phyloP scores from a whole-genome alignment of 2,113 vertebrate species.

The Entelurus aequoreus region DNA sequence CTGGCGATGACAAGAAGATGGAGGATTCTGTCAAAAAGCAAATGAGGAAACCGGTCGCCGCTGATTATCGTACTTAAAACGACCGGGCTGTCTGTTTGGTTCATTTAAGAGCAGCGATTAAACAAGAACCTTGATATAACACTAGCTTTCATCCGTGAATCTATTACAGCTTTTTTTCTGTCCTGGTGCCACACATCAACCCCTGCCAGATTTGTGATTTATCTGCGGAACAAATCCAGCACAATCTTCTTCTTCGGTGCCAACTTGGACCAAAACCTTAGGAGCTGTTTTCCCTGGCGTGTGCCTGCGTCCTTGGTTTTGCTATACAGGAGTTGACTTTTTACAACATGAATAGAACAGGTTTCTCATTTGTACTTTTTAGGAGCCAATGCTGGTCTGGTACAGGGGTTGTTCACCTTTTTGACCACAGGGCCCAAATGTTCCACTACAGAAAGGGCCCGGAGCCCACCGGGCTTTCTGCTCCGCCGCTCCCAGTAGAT shows the following conservation, averaged over 20 bases:
- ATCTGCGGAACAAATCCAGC: not conserved
- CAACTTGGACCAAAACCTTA: not conserved
- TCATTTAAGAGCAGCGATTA: slow-evolving; percentile 11
- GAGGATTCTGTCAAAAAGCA: slow-evolving; percentile 14
- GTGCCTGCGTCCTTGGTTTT: not conserved
- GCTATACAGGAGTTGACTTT: not conserved
- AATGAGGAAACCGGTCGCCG: not conserved
- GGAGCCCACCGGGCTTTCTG: no score
- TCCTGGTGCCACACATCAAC: not conserved
- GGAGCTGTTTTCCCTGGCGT: not conserved
- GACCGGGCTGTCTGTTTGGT: slow-evolving; percentile 3
- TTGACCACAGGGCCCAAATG: no score
- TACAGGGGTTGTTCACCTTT: no score
- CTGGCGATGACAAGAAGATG: slow-evolving; percentile 20
- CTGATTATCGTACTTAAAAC: slow-evolving; percentile 6
- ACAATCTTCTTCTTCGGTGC: not conserved
- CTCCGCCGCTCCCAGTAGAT: no score
- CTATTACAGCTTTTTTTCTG: not conserved
- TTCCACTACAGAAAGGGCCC: no score
- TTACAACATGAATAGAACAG: not conserved
- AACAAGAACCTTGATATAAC: slow-evolving; percentile 3
- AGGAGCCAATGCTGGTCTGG: no score
- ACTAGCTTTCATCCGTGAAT: slow-evolving; percentile 6
- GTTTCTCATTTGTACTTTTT: no score
- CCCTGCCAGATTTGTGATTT: slow-evolving; percentile 8